phyloP scores from a whole-genome alignment of 2,888 invertebrate genomes.

The Nomada flava region DNA sequence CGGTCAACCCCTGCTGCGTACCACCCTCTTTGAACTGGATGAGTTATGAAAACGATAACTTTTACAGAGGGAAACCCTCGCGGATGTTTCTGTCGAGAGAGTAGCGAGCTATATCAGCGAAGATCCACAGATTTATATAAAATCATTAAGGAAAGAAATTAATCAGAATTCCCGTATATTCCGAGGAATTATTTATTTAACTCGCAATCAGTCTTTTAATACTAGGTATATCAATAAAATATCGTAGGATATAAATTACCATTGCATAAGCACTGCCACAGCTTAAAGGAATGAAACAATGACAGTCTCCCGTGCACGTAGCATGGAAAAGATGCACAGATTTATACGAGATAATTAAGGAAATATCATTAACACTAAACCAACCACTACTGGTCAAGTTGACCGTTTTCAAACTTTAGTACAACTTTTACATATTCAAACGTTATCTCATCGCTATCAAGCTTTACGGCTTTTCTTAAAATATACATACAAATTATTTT shows the following conservation, averaged over 20 bases:
- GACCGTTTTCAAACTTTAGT: too few relatives aligned
- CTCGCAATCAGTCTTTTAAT: too few relatives aligned
- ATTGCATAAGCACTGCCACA: not conserved
- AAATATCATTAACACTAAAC: too few relatives aligned
- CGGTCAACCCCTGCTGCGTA: constrained; percentile 53
- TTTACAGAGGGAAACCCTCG: constrained; percentile 57
- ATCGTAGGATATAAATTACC: not conserved
- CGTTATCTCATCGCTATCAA: too few relatives aligned
- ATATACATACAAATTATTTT: too few relatives aligned
- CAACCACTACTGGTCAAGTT: too few relatives aligned
- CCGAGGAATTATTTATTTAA: not conserved
- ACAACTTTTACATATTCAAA: too few relatives aligned
- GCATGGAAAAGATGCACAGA: too few relatives aligned
- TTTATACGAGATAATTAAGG: too few relatives aligned
- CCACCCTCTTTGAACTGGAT: constrained; percentile 62
- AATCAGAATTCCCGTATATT: not conserved
- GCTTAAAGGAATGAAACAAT: not conserved
- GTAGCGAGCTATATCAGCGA: constrained; percentile 38
- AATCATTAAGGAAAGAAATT: constrained; percentile 38
- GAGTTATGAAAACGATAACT: constrained; percentile 79
- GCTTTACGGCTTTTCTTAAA: too few relatives aligned
- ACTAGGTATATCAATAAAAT: not conserved
- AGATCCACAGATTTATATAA: constrained; percentile 73
- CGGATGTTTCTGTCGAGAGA: constrained; percentile 45
- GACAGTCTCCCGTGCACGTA: too few relatives aligned